Base-by-base conservation (phyloP, 2,113 vertebrate species). In the Platysternon megacephalum region DNA sequence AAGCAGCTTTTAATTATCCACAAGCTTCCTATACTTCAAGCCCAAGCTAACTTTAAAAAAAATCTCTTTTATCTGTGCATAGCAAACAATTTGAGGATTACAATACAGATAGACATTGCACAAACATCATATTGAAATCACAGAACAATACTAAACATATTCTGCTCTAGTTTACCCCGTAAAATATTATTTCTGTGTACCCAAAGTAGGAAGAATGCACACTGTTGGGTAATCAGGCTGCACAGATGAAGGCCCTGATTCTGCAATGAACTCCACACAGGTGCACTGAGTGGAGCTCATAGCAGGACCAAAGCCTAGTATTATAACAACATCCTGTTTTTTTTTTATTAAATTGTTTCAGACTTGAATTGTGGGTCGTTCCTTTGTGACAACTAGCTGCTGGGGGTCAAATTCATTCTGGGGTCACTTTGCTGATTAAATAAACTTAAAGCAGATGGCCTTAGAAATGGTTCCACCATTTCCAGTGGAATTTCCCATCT, bases 1-100 rank as follows among this genome's bases (percentile, higher is more conserved):
- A 94, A 17, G 26, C 26, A 92, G 61, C 61, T 94, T 94, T 95
- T 92, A 81, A 44, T 65, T 91, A 91, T 56, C 83, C 16, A 53
- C 28, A 91, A 55, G 3, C 26, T 89, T 52, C 80, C 88, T 52
- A 1, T 87, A 72, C 84, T 92, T 88, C 82, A 46, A 91, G 58
- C 81, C 11, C 55, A 24, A 87, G 8, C 11, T 28, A 88, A 82
- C 51, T 87, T 94, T 87, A 19, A 68, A 93, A 82, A 92, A 89
- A 10, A 81, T 51, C 42, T 55, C 51, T 81, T 86, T 39, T 2
- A 87, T 39, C 17, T 85, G 46, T 55, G 39, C 85, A 86, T 86
- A 94, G 24, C 49, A 90, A 93, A 79, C 65, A 22, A 56, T 16
- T 28, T 44, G 42, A 76, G 42, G 72, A 44, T 44, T 76, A 44